phyloP scores from a whole-genome alignment of 2,113 vertebrate species.

The Emydocephalus ijimae region DNA sequence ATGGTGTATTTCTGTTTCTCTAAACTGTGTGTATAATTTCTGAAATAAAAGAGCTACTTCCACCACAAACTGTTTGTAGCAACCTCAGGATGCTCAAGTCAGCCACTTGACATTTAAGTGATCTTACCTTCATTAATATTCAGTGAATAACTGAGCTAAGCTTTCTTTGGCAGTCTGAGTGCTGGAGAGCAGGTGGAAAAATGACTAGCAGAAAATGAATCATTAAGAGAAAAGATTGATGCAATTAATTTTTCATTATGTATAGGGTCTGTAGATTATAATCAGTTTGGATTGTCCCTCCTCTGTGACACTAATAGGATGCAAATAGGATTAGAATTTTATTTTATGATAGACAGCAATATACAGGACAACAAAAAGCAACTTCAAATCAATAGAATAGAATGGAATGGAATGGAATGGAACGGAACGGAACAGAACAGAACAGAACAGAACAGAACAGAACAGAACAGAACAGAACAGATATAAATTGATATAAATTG shows the following conservation, averaged over 20 bases:
- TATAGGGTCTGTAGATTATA: constrained; percentile 72
- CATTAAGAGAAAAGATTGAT: constrained; percentile 80
- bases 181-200: constrained; percentile 78
- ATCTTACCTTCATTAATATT: constrained; percentile 77
- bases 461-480: too few relatives aligned
- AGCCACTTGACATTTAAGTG: constrained; percentile 44
- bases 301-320: constrained; percentile 74
- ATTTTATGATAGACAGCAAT: constrained; percentile 62
- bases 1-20: constrained; percentile 23
- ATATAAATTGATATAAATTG: constrained; percentile 11
- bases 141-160: constrained; percentile 60
- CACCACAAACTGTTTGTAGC: constrained; percentile 59
- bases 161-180: constrained; percentile 72
- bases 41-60: constrained; percentile 46
- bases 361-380: constrained; percentile 52
- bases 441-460: too few relatives aligned
- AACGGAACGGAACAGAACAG: too few relatives aligned
- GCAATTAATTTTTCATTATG: constrained; percentile 85
- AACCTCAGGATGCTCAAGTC: constrained; percentile 50
- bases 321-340: constrained; percentile 65
- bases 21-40: constrained; percentile 39
- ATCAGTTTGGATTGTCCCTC: constrained; percentile 75
- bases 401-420: too few relatives aligned
- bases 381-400: constrained; percentile 58
- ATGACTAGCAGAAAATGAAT: constrained; percentile 80